phyloP scores from a whole-genome alignment of 2,113 vertebrate genomes.

The Phodopus roborovskii region DNA sequence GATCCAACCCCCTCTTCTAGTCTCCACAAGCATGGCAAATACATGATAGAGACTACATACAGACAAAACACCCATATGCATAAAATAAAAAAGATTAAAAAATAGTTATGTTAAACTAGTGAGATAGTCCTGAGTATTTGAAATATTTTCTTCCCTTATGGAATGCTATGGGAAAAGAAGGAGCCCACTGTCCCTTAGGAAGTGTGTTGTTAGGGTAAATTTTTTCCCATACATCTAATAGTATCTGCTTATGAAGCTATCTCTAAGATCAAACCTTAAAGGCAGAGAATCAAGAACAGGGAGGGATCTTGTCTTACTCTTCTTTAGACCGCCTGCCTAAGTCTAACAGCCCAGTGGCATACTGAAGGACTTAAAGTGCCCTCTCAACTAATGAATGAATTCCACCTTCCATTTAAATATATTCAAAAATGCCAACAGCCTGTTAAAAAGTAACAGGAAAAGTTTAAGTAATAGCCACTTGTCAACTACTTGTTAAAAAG shows the following conservation, averaged over 20 bases:
- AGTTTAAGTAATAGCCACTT: constrained; percentile 51
- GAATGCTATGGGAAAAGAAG: neutral
- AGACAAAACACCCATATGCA: neutral
- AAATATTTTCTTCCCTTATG: neutral
- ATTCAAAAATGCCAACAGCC: constrained; percentile 58
- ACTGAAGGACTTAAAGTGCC: constrained; percentile 17
- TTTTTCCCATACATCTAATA: constrained; percentile 38
- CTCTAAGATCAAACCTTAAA: constrained; percentile 10
- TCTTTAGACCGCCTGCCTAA: constrained; percentile 40
- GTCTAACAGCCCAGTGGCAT: constrained; percentile 28
- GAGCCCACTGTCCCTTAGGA: neutral
- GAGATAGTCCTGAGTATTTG: constrained; percentile 8
- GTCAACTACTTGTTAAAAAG: constrained; percentile 56
- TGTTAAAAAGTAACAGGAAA: constrained; percentile 72
- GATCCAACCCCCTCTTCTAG: neutral
- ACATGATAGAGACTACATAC: neutral
- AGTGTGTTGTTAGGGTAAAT: neutral
- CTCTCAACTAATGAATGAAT: constrained; percentile 47
- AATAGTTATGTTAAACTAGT: neutral
- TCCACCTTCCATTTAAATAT: constrained; percentile 63
- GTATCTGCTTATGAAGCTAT: constrained; percentile 44
- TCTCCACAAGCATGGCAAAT: neutral
- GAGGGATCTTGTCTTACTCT: constrained; percentile 5
- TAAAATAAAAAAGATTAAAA: neutral
- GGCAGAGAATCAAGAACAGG: constrained; percentile 25